Conservation (phyloP, 2,888 invertebrate genomes). For the Chouioia cunea region DNA sequence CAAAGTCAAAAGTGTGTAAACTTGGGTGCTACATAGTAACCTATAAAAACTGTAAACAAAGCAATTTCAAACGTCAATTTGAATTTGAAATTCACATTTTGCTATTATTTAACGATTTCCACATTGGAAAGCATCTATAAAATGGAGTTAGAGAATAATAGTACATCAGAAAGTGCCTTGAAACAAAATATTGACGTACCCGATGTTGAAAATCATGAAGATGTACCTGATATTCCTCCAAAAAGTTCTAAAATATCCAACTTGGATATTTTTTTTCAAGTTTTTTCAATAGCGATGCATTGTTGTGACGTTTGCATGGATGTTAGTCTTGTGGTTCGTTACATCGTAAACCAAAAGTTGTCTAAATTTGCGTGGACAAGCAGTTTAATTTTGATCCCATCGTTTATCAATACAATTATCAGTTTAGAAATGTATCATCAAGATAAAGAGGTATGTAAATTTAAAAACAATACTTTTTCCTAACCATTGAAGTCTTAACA, state of each 20-base stretch:
- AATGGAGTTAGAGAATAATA: conserved; percentile 41
- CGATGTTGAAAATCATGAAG: conserved; percentile 49
- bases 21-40: background rate
- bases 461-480: background rate
- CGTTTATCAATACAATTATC: conserved; percentile 80
- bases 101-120: background rate
- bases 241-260: conserved; percentile 64
- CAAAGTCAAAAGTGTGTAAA: too few species aligned
- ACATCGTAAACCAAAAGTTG: conserved; percentile 71
- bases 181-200: conserved; percentile 32
- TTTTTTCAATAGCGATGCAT: conserved; percentile 78
- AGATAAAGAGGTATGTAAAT: conserved; percentile 58
- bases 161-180: conserved; percentile 17
- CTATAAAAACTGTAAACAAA: conserved; percentile 25
- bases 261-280: conserved; percentile 76
- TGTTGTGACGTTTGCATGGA: conserved; percentile 79
- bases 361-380: conserved; percentile 79
- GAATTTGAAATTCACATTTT: conserved; percentile 3
- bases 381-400: conserved; percentile 79
- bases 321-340: conserved; percentile 78
- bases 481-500: background rate
- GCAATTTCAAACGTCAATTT: background rate
- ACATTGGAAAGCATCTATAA: background rate
- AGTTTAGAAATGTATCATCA: conserved; percentile 78
- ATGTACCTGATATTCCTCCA: conserved; percentile 59